phyloP scores from a whole-genome alignment of 1,140 invertebrate genomes.

The Nephotettix cincticeps region DNA sequence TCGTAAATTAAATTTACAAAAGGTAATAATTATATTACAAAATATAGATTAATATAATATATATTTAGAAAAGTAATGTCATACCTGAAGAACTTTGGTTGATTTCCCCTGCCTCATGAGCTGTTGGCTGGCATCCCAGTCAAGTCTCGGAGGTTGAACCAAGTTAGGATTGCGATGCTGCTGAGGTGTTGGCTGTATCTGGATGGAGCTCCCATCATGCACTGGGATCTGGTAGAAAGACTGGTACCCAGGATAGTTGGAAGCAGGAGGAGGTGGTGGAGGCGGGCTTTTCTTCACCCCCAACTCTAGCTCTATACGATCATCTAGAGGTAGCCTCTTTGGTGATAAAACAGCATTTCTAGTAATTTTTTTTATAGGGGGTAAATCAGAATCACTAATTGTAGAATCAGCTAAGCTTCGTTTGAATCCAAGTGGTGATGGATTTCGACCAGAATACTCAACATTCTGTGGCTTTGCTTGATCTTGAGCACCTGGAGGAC shows the following conservation, averaged over 20 bases:
- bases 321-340: slow-evolving; percentile 48
- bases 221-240: slow-evolving; percentile 21
- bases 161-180: slow-evolving; percentile 13
- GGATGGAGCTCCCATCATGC: slow-evolving; percentile 5
- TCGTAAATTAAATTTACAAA: too few species aligned
- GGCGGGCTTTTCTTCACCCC: slow-evolving; percentile 42
- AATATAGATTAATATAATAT: too few species aligned
- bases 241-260: slow-evolving; percentile 17
- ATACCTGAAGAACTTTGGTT: slow-evolving; percentile 1
- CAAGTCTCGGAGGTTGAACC: slow-evolving; percentile 26
- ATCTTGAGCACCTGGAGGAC: not conserved
- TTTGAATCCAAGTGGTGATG: slow-evolving; percentile 36
- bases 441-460: slow-evolving; percentile 16
- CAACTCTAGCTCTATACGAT: slow-evolving; percentile 48
- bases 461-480: not conserved
- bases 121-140: slow-evolving; percentile 16
- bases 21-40: too few species aligned
- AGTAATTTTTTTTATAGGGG: slow-evolving; percentile 27
- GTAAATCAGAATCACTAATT: slow-evolving; percentile 47
- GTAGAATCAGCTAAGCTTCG: slow-evolving; percentile 47
- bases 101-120: slow-evolving; percentile 11
- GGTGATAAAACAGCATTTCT: slow-evolving; percentile 39
- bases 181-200: not conserved
- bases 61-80: too few species aligned
- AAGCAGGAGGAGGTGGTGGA: slow-evolving; percentile 30